These are phyloP conservation scores for Neocloeon triangulifer DNA, from an alignment of 1,140 invertebrate genomes.

Conservation along the genomic window DNA sequence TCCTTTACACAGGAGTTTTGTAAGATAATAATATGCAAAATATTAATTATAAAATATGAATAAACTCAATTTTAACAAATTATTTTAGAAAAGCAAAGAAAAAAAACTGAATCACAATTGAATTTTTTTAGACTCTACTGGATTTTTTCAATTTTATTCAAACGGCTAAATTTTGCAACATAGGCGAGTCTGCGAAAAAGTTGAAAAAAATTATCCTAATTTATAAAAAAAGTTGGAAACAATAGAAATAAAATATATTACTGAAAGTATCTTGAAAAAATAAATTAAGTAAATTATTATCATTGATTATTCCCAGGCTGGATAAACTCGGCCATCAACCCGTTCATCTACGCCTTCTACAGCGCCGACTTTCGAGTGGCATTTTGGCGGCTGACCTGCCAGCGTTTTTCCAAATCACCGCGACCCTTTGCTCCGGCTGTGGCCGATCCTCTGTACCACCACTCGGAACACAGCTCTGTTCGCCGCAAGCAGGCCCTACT, in stretches of 20 bases:
- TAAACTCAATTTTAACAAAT: too few species aligned
- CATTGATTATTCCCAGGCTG: slow-evolving; percentile 34
- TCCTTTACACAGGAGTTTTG: too few species aligned
- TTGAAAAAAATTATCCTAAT: background rate
- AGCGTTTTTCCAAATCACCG: background rate
- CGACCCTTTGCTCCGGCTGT: background rate
- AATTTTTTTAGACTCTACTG: background rate
- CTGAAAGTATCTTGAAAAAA: slow-evolving; percentile 1
- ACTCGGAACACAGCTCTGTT: too few species aligned
- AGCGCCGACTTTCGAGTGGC: slow-evolving; percentile 64
- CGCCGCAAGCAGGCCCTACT: too few species aligned
- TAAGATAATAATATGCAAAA: too few species aligned
- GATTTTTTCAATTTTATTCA: background rate
- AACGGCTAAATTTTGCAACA: background rate
- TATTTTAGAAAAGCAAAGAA: too few species aligned
- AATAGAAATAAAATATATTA: background rate
- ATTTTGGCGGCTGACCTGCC: slow-evolving; percentile 48
- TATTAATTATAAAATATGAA: too few species aligned
- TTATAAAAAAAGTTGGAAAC: too few species aligned
- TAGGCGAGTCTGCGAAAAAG: background rate
- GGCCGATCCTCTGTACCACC: too few species aligned
- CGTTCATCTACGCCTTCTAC: slow-evolving; percentile 72
- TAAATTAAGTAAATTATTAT: background rate
- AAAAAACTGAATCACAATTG: background rate
- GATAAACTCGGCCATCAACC: slow-evolving; percentile 77